phyloP scores from a whole-genome alignment of 2,113 vertebrate species.

The Marcusenius ussheri region DNA sequence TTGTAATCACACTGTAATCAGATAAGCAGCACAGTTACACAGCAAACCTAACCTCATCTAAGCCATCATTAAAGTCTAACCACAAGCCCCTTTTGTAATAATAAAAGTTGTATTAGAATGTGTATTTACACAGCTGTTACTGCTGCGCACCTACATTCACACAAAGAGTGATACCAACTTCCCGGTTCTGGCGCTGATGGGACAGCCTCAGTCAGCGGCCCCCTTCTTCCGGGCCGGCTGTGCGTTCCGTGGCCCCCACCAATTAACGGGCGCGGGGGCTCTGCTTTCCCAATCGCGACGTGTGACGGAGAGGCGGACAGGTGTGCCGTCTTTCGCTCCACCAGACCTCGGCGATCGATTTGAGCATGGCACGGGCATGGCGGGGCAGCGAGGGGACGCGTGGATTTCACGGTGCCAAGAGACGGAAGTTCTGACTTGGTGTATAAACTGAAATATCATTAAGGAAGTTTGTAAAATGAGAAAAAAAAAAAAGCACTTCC shows the following conservation, averaged over 20 bases:
- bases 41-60: not conserved
- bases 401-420: conserved; percentile 34
- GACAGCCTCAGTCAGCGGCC: not conserved
- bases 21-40: not conserved
- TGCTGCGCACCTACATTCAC: not conserved
- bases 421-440: conserved; percentile 10
- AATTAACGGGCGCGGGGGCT: not conserved
- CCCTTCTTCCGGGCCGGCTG: conserved; percentile 1
- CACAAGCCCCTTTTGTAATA: not conserved
- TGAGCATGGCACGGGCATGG: conserved; percentile 16
- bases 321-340: conserved; percentile 30
- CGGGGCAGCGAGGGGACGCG: not conserved
- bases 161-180: not conserved
- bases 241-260: not conserved
- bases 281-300: conserved; percentile 35
- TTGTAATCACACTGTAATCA: not conserved
- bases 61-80: not conserved
- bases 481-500: not conserved
- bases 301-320: conserved; percentile 27
- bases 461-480: not conserved
- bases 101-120: not conserved
- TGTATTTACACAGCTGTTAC: not conserved
- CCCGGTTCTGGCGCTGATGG: not conserved
- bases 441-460: conserved; percentile 24
- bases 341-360: conserved; percentile 36